A percentile compares a stretch with the other conserved stretches of the same genome.
These are phyloP conservation scores for Drosophila siamana DNA, from an alignment of 2,888 invertebrate genomes.

Conservation along the genomic window DNA sequence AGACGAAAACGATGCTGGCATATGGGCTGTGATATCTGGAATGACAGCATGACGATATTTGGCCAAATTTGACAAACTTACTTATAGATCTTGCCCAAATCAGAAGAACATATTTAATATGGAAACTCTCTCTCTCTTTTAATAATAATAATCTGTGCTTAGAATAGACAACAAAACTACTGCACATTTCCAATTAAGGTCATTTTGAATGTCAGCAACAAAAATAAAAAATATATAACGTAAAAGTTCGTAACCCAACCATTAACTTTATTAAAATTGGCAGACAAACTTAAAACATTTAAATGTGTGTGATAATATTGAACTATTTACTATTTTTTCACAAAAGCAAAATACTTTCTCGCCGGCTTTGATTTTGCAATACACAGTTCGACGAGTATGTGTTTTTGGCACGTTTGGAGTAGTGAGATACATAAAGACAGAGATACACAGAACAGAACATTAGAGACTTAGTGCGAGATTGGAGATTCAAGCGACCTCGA, in stretches of 20 bases:
- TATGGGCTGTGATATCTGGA: constrained; percentile 6
- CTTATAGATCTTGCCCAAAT: not conserved
- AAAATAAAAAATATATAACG: no score
- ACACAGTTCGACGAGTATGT: not conserved
- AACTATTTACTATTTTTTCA: no score
- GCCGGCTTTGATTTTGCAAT: not conserved
- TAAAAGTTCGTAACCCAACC: no score
- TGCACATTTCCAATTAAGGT: no score
- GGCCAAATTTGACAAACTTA: not conserved
- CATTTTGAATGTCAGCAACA: no score
- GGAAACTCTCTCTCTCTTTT: no score
- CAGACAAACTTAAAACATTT: no score
- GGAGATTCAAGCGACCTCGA: constrained; percentile 7
- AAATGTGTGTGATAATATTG: no score
- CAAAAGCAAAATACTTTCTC: not conserved
- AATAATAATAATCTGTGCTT: no score
- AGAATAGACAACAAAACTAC: no score
- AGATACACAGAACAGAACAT: not conserved
- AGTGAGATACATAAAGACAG: not conserved
- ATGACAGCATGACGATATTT: not conserved
- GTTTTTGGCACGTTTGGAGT: not conserved
- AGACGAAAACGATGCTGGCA: not conserved
- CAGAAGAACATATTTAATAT: not conserved
- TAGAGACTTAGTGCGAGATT: constrained; percentile 5
- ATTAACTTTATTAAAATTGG: no score